Percentiles rank a stretch among this genome's conserved stretches.
phyloP scores from a whole-genome alignment of 2,888 invertebrate genomes.

The Phaonia tiefii region DNA sequence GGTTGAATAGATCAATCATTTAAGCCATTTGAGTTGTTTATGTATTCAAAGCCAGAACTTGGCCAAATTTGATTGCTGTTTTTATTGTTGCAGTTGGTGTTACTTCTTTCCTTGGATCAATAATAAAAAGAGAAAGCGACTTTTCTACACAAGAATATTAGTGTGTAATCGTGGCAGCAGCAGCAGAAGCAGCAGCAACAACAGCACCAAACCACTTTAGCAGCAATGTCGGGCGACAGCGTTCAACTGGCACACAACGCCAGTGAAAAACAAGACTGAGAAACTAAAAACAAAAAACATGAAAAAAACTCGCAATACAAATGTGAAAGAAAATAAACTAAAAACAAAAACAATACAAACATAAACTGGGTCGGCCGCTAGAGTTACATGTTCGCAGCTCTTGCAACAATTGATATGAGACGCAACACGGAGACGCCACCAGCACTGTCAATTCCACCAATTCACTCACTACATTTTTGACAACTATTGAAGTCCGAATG shows the following conservation, averaged over 20 bases:
- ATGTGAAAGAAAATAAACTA: not conserved
- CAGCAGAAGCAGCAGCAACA: not conserved
- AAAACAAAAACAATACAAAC: constrained; percentile 22
- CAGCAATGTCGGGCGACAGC: constrained; percentile 7
- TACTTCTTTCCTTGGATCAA: constrained; percentile 38
- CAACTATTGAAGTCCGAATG: not conserved
- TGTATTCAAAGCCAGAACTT: constrained; percentile 65
- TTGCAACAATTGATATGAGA: not conserved
- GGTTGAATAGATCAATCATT: constrained; percentile 60
- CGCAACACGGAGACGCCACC: not conserved
- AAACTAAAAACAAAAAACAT: constrained; percentile 32
- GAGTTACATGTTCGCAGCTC: constrained; percentile 21
- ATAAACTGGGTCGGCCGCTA: constrained; percentile 64
- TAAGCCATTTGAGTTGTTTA: constrained; percentile 53
- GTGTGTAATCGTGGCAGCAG: constrained; percentile 36
- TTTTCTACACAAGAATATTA: constrained; percentile 65
- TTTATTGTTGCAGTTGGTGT: not conserved
- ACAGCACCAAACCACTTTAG: not conserved
- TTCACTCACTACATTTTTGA: not conserved
- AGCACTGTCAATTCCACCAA: too few relatives aligned
- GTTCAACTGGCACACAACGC: constrained; percentile 30
- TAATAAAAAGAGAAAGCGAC: constrained; percentile 67
- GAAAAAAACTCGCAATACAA: constrained; percentile 10
- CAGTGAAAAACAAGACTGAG: constrained; percentile 62
- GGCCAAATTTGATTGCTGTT: constrained; percentile 57